Evolutionary conservation across 2,797 vertebrate genomes (phyloP).

Genomic region (Phrynocephalus forsythii): DNA sequence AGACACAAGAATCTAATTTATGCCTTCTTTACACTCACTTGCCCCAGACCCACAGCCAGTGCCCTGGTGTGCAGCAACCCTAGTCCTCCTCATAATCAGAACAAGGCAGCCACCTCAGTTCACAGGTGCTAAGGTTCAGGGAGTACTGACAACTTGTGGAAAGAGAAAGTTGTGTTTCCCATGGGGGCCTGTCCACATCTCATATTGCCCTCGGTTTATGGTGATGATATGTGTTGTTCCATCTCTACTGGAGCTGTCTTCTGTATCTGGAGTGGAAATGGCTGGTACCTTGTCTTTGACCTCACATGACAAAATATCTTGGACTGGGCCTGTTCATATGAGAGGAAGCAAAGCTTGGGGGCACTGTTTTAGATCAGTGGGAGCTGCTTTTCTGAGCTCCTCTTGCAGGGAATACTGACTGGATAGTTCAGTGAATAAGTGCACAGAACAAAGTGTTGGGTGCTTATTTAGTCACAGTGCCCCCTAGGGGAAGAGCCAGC

Average conservation of each 20-base stretch:
- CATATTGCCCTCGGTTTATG: not conserved
- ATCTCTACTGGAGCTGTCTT: too few relatives aligned
- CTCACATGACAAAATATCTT: not conserved
- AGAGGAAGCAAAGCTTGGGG: not conserved
- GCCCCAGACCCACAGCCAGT: too few relatives aligned
- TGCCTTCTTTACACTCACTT: too few relatives aligned
- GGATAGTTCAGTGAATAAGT: too few relatives aligned
- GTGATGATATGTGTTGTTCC: not conserved
- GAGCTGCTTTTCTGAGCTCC: not conserved
- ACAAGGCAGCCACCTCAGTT: not conserved
- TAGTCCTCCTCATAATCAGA: not conserved
- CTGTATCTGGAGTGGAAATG: too few relatives aligned
- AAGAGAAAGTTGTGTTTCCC: not conserved
- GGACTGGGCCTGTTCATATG: not conserved
- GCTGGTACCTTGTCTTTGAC: not conserved
- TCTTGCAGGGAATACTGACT: slow-evolving; percentile 12
- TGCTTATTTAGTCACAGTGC: too few relatives aligned
- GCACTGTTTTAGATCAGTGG: not conserved
- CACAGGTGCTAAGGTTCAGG: not conserved
- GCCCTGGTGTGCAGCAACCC: too few relatives aligned
- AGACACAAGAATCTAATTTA: too few relatives aligned
- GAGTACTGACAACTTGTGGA: too few relatives aligned
- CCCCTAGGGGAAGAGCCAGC: too few relatives aligned
- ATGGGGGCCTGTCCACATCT: not conserved
- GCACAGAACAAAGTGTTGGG: too few relatives aligned